phyloP scores from a whole-genome alignment of 2,113 vertebrate species.

The Prunella himalayana region DNA sequence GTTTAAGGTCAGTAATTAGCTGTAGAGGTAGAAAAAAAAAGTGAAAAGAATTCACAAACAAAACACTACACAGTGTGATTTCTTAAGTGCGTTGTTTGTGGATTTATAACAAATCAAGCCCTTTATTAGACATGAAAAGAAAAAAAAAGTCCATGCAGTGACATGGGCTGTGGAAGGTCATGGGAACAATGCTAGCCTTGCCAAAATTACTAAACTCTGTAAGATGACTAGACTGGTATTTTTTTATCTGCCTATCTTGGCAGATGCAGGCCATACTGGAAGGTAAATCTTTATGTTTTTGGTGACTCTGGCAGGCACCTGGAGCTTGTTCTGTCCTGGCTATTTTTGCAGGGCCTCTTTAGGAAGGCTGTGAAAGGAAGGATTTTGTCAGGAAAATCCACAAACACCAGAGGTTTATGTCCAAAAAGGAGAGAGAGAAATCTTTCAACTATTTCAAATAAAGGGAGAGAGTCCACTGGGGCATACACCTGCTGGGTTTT shows the following conservation, averaged over 20 bases:
- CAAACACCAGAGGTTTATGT: neutral
- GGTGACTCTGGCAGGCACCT: neutral
- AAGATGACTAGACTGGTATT: neutral
- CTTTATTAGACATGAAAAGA: neutral
- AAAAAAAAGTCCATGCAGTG: neutral
- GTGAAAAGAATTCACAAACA: neutral
- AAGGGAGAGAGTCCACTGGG: neutral
- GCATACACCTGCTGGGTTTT: accelerated
- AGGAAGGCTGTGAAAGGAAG: neutral
- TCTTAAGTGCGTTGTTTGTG: neutral
- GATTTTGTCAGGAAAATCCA: neutral
- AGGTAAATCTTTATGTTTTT: neutral
- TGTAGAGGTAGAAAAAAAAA: neutral
- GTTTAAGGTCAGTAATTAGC: neutral
- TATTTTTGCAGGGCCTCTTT: neutral
- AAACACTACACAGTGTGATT: neutral
- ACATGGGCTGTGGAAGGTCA: neutral
- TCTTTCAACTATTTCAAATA: neutral
- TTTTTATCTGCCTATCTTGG: neutral
- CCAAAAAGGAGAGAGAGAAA: neutral
- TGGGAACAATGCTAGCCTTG: neutral
- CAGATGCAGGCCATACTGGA: neutral
- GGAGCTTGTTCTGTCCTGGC: neutral
- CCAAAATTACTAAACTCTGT: neutral
- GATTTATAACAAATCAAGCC: neutral